Evolutionary conservation across 2,113 vertebrate genomes (phyloP).

Genomic region (Sceloporus undulatus): DNA sequence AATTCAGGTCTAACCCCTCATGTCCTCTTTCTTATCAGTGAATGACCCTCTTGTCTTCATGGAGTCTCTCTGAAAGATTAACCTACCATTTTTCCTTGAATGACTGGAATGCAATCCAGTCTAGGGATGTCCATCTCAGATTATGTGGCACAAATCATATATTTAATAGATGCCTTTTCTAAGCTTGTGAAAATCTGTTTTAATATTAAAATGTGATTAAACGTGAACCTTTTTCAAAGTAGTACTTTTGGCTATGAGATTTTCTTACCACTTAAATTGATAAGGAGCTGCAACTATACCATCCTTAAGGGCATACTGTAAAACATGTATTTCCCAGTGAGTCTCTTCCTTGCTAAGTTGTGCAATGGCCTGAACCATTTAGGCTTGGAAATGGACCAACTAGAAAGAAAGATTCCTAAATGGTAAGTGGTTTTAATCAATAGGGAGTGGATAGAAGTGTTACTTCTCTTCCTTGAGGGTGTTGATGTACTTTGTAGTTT

Average conservation of each 20-base stretch:
- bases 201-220: not conserved
- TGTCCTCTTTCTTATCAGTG: not conserved
- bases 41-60: no score
- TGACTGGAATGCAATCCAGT: not conserved
- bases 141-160: conserved; percentile 30
- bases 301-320: conserved; percentile 24
- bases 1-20: no score
- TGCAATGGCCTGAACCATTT: not conserved
- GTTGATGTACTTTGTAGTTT: not conserved
- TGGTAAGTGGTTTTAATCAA: not conserved
- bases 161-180: not conserved
- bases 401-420: not conserved
- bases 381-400: conserved; percentile 31
- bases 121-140: not conserved
- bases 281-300: not conserved
- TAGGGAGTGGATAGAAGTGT: not conserved
- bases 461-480: not conserved
- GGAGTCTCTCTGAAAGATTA: no score
- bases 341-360: conserved; percentile 28
- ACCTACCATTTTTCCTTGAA: not conserved
- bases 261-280: conserved; percentile 53
- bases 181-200: not conserved
- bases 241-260: conserved; percentile 51
- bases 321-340: conserved; percentile 30
- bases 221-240: conserved; percentile 30